Evolutionary conservation across 2,113 vertebrate species (phyloP), one percentile per base, ranked within the genome.

Genomic region (Philantomba maxwellii): DNA sequence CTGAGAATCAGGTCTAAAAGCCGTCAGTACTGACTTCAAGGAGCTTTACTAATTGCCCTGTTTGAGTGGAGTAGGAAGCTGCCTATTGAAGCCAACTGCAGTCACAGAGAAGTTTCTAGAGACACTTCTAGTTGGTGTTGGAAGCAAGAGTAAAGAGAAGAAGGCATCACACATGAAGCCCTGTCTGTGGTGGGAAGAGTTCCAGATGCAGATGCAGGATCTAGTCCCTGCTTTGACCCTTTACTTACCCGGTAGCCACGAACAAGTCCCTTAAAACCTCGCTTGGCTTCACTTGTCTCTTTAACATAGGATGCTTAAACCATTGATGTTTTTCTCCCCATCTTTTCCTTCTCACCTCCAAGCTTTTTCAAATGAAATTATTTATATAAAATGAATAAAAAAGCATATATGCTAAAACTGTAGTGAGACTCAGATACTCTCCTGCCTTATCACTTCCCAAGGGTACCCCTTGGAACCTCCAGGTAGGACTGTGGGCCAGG

Each of bases 281-380:
- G 55, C 26, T 58, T 85, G n/a, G 21, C 39, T 47, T 96, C 62
- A 17, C 70, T 75, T 43, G 23, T 75, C 16, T 75, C 70, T 75
- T 75, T 80, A 58, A 73, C 78, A 87, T 53, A 39, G 0, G 51
- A 26, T 11, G 26, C 28, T 36, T 64, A 87, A 94, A 89, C 16
- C 36, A 55, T 7, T 64, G 33, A 47, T 55, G 13, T 21, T 53
- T 51, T 66, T 88, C 70, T 33, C 19, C 7, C 30, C 28, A 51
- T 88, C 6, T 62, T 86, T 91, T 87, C 57, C 85, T 80, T 87
- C 30, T 73, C 33, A 57, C 10, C 57, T 15, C n/a, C 19, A 30
- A 58, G 55, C 16, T 33, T 96, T 95, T 84, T 73, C 53, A 95
- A 91, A 47, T 45, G n/a, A 96, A 60, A 78, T 83, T 2, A 55